Percentiles rank a stretch among this genome's conserved stretches.
phyloP scores from a whole-genome alignment of 2,888 invertebrate species.

The Myathropa florea region DNA sequence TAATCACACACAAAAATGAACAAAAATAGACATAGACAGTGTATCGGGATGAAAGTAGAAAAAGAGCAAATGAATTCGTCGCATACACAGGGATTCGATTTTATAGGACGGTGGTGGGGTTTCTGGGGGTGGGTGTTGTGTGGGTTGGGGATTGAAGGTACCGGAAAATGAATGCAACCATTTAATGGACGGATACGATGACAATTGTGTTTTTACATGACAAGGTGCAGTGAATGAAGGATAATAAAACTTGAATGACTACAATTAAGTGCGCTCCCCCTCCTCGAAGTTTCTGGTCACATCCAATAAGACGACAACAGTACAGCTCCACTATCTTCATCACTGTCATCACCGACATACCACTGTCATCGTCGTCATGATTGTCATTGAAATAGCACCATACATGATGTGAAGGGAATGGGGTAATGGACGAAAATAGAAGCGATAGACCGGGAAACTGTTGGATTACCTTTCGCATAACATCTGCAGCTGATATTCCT shows the following conservation, averaged over 20 bases:
- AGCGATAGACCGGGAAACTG: constrained; percentile 34
- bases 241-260: constrained; percentile 68
- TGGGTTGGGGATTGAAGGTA: neutral
- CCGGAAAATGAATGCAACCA: constrained; percentile 32
- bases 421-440: constrained; percentile 4
- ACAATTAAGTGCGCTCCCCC: constrained; percentile 63
- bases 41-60: neutral
- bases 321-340: neutral
- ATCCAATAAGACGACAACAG: neutral
- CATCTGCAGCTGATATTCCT: constrained; percentile 94
- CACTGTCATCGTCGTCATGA: neutral
- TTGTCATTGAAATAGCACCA: neutral
- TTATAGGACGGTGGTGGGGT: too few species aligned
- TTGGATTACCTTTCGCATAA: constrained; percentile 89
- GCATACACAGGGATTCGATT: constrained; percentile 41
- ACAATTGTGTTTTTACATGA: constrained; percentile 62
- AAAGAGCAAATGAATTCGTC: constrained; percentile 42
- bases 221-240: constrained; percentile 60
- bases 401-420: neutral
- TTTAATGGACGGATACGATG: constrained; percentile 63
- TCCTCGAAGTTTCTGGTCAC: neutral
- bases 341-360: neutral
- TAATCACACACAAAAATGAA: constrained; percentile 65
- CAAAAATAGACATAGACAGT: neutral
- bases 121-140: neutral